Evolutionary conservation across 64 coral and sea anemone species (phyloP).

Genomic region (Acropora tenuis): DNA sequence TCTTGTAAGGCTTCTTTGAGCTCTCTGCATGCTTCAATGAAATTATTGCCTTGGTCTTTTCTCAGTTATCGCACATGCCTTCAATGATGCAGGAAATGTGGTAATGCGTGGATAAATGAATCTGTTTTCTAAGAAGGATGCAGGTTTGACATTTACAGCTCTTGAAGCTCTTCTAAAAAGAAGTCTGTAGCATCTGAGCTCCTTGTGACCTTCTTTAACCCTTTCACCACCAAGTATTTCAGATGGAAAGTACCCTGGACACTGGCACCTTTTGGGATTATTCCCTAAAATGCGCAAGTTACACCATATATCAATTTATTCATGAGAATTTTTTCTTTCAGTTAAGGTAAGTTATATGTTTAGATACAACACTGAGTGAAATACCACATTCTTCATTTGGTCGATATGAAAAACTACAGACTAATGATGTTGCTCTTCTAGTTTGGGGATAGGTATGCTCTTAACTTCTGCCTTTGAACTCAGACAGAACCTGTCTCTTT

Average conservation of each 20-base stretch:
- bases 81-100: no score
- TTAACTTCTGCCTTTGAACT: background rate
- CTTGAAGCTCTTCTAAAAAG: no score
- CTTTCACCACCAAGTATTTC: conserved; percentile 4
- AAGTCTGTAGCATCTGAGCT: no score
- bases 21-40: no score
- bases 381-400: conserved; percentile 2
- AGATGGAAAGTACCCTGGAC: conserved; percentile 2
- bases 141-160: no score
- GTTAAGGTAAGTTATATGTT: conserved; percentile 2
- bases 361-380: conserved; percentile 4
- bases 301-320: conserved; percentile 19
- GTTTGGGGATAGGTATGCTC: background rate
- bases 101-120: no score
- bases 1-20: no score
- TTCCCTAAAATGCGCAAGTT: background rate
- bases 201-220: background rate
- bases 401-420: background rate
- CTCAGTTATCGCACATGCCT: no score
- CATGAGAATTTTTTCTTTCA: conserved; percentile 6
- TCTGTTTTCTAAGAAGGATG: no score
- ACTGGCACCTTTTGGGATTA: background rate
- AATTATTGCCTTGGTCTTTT: no score
- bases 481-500: background rate
- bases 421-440: background rate